Conservation (phyloP, 2,797 vertebrate species). For the Lycodopsis pacificus region DNA sequence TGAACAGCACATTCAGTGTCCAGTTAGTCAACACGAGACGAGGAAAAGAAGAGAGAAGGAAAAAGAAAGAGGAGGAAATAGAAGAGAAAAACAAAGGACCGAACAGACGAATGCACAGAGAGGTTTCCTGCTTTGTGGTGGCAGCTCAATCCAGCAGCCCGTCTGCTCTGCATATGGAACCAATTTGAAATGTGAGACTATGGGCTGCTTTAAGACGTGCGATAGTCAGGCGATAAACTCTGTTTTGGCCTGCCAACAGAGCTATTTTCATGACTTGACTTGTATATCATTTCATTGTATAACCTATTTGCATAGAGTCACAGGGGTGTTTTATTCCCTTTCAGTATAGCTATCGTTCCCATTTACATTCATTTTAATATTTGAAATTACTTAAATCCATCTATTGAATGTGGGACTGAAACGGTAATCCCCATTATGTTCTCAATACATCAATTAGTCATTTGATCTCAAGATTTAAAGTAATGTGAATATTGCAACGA, state of each 20-base stretch:
- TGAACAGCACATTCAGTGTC: no score
- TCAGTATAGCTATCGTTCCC: neutral
- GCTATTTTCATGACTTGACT: neutral
- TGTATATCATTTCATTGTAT: neutral
- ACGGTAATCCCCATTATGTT: neutral
- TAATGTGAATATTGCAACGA: no score
- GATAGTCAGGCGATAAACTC: conserved; percentile 26
- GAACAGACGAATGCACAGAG: conserved; percentile 20
- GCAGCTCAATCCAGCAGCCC: conserved; percentile 45
- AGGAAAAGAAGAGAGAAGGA: neutral
- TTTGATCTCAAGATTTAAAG: neutral
- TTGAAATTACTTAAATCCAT: neutral
- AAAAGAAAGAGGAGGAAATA: neutral
- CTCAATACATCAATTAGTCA: neutral
- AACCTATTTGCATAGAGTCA: neutral
- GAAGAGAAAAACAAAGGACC: conserved; percentile 1
- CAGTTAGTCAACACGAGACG: neutral
- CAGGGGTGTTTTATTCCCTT: neutral
- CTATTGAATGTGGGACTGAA: neutral
- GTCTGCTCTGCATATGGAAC: conserved; percentile 71
- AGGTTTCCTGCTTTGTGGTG: conserved; percentile 55
- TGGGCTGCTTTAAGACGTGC: conserved; percentile 44
- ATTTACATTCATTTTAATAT: neutral
- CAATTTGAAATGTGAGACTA: conserved; percentile 74
- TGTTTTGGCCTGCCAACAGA: conserved; percentile 13